Evolutionary conservation across 2,797 vertebrate genomes (phyloP), one percentile per base, ranked within the genome.

Genomic region (Rousettus madagascariensis): DNA sequence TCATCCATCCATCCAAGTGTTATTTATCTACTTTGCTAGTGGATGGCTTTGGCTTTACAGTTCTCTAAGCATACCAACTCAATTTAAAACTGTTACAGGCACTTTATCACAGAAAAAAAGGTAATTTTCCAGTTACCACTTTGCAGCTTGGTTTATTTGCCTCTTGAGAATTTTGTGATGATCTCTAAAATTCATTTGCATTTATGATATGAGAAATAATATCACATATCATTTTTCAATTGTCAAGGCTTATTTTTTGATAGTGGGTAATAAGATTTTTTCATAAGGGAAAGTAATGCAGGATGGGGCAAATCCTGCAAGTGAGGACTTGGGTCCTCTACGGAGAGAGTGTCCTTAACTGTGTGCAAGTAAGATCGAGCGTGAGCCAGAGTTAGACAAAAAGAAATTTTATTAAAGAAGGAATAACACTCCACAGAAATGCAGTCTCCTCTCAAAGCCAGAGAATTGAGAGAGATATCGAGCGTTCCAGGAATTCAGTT

Each of bases 101-200:
- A 79, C 51, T 46, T 86, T 86, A 91, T 74, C 33, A 63, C 38
- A 90, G 36, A 91, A 95, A 95, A 43, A 95, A 63, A 17, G 55
- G 9, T 53, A 55, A 77, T 83, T 88, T 95, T 90, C 19, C 41
- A 74, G 72, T 46, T 90, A 66, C 9, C 71, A 79, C n/a, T 86
- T 88, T 86, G 28, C 17, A 77, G 49, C 17, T 87, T 90, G 59
- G 19, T 63, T 96, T 91, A 82, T 93, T 91, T 80, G 55, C 9
- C 51, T 88, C 36, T 93, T 95, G 46, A 95, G 83, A 41, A 74
- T 41, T 86, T 85, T 30, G 5, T 89, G 79, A 87, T 41, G 95
- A 36, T 59, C 17, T 1, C 5, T 86, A 86, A 89, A 95, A 78
- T 83, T 79, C 92, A 80, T 92, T 94, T 92, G 24, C 30, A 95